Evolutionary conservation across 2,888 invertebrate species (phyloP), one percentile per base, ranked within the genome.

Genomic region (Carpatolechia fugitivella): DNA sequence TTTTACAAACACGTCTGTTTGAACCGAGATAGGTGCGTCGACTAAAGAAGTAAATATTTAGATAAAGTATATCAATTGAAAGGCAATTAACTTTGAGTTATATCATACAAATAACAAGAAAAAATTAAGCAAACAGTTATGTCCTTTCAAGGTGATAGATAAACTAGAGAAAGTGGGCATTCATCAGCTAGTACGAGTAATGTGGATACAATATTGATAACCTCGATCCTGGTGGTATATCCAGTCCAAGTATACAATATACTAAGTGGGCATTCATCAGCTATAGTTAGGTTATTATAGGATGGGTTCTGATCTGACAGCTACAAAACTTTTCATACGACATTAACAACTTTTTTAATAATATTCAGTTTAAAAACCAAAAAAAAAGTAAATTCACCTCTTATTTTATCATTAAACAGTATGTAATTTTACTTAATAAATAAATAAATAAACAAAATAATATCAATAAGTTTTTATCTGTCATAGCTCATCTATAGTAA

Each of bases 71-170:
- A 4, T 46, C 1, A 29, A 47, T 16, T 7, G 29, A 29, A 46
- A 13, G 3, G 29, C 13, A 31, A 47, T 47, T 29, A 2, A 6
- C 30, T 30, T 30, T 14, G 30, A 29, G 30, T 31, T 29, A 13
- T 31, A 14, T 30, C 47, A 29, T 18, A 29, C 8, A 31, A 29
- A n/a, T 16, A 24, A 20, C 11, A 29, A 31, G 13, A 31, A 47
- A 16, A 18, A 47, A 7, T 16, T 14, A 31, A 47, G 33, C 16
- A 35, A 31, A 48, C 48, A 20, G 48, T 30, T 13, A 1, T 62
- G 72, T 63, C 72, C 72, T 70, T 49, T 52, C 68, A 80, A 79
- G 79, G 79, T 77, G 76, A 80, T 63, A 52, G 54, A 56, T 57
- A 64, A 67, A 68, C 69, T 61, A 72, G 64, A 62, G 66, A 76